phyloP scores from a whole-genome alignment of 1,140 invertebrate species.

The Caenorhabditis inopinata region DNA sequence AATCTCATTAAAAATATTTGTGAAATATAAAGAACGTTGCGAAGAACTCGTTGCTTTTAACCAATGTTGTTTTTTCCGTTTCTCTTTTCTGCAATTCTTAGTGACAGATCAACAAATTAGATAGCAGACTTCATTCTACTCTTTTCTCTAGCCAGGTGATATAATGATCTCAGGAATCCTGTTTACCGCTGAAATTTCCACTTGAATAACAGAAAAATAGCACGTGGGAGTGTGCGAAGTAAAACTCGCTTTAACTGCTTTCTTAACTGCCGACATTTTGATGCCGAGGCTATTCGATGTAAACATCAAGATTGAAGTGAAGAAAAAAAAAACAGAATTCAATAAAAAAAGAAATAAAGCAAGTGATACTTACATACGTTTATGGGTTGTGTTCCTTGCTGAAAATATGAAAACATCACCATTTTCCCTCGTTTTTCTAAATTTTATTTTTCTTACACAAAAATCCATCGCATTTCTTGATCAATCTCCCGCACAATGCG shows the following conservation, averaged over 20 bases:
- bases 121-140: neutral
- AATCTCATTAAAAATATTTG: no score
- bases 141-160: neutral
- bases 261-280: no score
- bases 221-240: slow-evolving; percentile 5
- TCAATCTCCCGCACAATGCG: neutral
- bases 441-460: neutral
- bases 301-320: neutral
- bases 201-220: slow-evolving; percentile 4
- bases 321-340: neutral
- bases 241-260: slow-evolving; percentile 3
- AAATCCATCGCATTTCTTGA: neutral
- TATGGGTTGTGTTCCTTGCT: neutral
- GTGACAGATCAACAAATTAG: slow-evolving; percentile 6
- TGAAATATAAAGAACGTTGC: no score
- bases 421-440: neutral
- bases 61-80: neutral
- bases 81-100: neutral
- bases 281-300: neutral
- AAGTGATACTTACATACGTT: neutral
- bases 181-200: neutral
- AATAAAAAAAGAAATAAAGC: neutral
- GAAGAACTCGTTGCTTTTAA: no score
- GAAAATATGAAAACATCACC: neutral
- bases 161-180: slow-evolving; percentile 9